phyloP scores from a whole-genome alignment of 2,888 invertebrate genomes.

The Saturnia pavonia region DNA sequence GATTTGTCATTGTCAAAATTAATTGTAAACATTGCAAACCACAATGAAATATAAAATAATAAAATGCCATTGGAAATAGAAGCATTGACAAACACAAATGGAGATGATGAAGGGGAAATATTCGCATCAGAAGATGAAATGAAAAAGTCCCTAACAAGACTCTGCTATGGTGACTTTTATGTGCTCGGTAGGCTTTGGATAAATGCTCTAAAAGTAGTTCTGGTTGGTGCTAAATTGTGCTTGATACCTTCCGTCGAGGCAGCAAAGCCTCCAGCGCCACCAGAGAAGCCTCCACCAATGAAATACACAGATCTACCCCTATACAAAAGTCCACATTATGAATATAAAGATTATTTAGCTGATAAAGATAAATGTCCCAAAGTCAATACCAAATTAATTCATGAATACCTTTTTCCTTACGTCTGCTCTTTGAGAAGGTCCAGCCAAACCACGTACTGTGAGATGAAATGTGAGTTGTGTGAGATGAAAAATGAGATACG shows the following conservation, averaged over 20 bases:
- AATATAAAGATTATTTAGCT: constrained; percentile 52
- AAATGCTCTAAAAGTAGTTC: constrained; percentile 38
- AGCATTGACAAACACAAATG: background rate
- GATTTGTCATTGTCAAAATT: constrained; percentile 36
- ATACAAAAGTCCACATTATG: constrained; percentile 54
- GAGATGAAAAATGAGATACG: constrained; percentile 27
- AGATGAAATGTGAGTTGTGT: constrained; percentile 27
- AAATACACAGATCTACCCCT: constrained; percentile 59
- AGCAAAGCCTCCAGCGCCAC: constrained; percentile 31
- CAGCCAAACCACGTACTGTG: constrained; percentile 24
- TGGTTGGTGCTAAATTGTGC: constrained; percentile 46
- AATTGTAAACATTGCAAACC: constrained; percentile 31
- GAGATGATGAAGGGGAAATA: constrained; percentile 21
- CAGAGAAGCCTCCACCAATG: constrained; percentile 57
- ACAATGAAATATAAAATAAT: constrained; percentile 21
- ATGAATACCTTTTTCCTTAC: constrained; percentile 47
- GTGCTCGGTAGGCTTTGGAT: constrained; percentile 55
- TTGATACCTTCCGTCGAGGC: constrained; percentile 54
- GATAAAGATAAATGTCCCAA: constrained; percentile 45
- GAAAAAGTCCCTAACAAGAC: constrained; percentile 25
- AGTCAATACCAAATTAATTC: constrained; percentile 45
- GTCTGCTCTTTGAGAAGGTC: constrained; percentile 40
- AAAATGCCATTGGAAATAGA: constrained; percentile 27
- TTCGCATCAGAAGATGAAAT: constrained; percentile 35
- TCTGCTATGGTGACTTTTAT: constrained; percentile 49